A percentile compares a stretch with the other conserved stretches of the same genome.
Evolutionary conservation across 2,888 invertebrate species (phyloP).

Genomic region (Trichopria drosophilae): DNA sequence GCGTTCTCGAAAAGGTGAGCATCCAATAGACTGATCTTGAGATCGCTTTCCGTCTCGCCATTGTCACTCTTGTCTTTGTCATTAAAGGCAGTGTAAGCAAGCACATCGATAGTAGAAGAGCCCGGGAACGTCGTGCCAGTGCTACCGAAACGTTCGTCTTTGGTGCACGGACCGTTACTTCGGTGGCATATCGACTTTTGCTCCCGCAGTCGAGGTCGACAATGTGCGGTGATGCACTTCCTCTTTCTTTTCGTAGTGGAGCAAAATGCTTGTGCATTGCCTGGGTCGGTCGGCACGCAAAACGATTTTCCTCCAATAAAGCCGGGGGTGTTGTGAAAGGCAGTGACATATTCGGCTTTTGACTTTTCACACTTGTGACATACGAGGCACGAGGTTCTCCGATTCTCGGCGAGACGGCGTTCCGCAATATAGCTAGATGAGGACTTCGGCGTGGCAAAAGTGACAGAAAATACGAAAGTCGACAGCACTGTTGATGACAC

Average conservation of each 20-base stretch:
- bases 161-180: no score
- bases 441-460: slow-evolving; percentile 13
- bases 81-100: slow-evolving; percentile 49
- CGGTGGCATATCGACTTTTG: no score
- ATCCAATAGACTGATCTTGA: slow-evolving; percentile 8
- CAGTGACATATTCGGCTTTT: slow-evolving; percentile 43
- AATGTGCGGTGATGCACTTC: no score
- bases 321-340: no score
- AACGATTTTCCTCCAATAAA: no score
- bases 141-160: no score
- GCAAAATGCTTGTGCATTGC: no score
- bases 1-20: slow-evolving; percentile 17
- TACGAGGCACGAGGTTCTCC: not conserved
- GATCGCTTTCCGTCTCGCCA: slow-evolving; percentile 24
- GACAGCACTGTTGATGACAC: slow-evolving; percentile 2
- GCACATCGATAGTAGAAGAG: slow-evolving; percentile 38
- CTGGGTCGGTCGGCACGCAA: no score
- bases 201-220: no score
- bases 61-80: slow-evolving; percentile 31
- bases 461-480: slow-evolving; percentile 3
- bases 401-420: not conserved
- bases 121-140: slow-evolving; percentile 10
- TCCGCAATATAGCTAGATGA: slow-evolving; percentile 2
- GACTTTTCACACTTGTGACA: slow-evolving; percentile 29
- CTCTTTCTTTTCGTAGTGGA: no score